These are phyloP conservation scores for Lycia hirtaria DNA, from an alignment of 2,888 invertebrate genomes.

Conservation along the genomic window DNA sequence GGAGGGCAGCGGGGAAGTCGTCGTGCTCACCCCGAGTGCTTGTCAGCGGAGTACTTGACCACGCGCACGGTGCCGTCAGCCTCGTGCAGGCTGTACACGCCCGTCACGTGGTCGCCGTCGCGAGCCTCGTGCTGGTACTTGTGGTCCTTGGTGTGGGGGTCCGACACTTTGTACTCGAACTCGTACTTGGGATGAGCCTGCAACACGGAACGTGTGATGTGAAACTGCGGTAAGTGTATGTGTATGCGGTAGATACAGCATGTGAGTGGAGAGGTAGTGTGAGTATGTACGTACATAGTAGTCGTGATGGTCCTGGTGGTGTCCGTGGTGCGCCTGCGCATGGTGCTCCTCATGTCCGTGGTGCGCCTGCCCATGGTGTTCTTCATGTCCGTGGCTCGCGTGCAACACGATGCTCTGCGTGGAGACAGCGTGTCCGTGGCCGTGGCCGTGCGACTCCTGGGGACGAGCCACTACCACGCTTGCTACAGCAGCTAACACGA, in stretches of 20 bases:
- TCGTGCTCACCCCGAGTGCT: slow-evolving; percentile 34
- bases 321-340: slow-evolving; percentile 3
- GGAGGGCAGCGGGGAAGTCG: neutral
- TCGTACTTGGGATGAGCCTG: slow-evolving; percentile 61
- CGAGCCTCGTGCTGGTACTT: slow-evolving; percentile 79
- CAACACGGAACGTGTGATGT: slow-evolving; percentile 5
- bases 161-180: slow-evolving; percentile 76
- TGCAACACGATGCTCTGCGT: slow-evolving; percentile 58
- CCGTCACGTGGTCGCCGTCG: slow-evolving; percentile 84
- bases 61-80: slow-evolving; percentile 68
- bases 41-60: slow-evolving; percentile 40
- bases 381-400: slow-evolving; percentile 37
- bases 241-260: neutral
- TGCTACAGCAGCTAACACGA: slow-evolving; percentile 7
- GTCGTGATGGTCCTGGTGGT: slow-evolving; percentile 18
- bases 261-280: slow-evolving; percentile 49
- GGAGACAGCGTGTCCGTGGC: slow-evolving; percentile 55
- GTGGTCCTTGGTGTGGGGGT: slow-evolving; percentile 80
- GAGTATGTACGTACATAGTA: slow-evolving; percentile 13
- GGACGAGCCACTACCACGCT: slow-evolving; percentile 42
- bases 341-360: slow-evolving; percentile 7
- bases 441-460: slow-evolving; percentile 61
- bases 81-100: slow-evolving; percentile 52
- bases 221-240: neutral
- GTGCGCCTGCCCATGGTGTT: slow-evolving; percentile 9